Percentiles rank a stretch among this genome's conserved stretches.
These are phyloP conservation scores for Erythrocercus mccallii DNA, from an alignment of 2,113 vertebrate species.

Conservation along the genomic window DNA sequence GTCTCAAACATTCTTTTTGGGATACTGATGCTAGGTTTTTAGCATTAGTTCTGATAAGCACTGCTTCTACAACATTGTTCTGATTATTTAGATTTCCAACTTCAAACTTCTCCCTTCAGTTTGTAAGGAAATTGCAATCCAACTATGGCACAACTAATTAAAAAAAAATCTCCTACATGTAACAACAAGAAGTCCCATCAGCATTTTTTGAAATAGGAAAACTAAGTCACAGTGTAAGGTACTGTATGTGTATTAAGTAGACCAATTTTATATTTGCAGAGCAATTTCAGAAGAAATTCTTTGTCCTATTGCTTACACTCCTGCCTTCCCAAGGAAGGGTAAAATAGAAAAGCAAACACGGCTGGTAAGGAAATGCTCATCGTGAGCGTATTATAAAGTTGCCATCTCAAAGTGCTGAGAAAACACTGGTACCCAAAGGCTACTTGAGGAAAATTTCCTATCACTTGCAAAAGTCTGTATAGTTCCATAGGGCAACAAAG, in stretches of 20 bases:
- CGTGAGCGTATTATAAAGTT: neutral
- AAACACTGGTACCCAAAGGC: neutral
- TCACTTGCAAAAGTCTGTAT: neutral
- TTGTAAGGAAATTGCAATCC: neutral
- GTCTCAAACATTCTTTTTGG: neutral
- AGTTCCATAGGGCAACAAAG: neutral
- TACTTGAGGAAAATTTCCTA: neutral
- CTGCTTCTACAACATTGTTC: neutral
- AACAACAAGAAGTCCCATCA: neutral
- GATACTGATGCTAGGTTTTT: neutral
- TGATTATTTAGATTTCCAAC: neutral
- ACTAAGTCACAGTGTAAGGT: neutral
- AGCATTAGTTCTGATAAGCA: neutral
- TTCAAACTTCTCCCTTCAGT: neutral
- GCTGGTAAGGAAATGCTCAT: neutral
- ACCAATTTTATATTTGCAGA: neutral
- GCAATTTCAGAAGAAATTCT: neutral
- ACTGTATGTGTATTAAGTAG: neutral
- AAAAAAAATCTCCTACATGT: neutral
- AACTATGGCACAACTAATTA: neutral
- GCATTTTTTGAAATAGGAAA: neutral
- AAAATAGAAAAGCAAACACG: neutral
- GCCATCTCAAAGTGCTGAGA: neutral
- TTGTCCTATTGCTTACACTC: neutral
- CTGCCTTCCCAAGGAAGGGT: neutral